These are phyloP conservation scores for Anolis carolinensis DNA, from an alignment of 2,113 vertebrate species.

Conservation along the genomic window DNA sequence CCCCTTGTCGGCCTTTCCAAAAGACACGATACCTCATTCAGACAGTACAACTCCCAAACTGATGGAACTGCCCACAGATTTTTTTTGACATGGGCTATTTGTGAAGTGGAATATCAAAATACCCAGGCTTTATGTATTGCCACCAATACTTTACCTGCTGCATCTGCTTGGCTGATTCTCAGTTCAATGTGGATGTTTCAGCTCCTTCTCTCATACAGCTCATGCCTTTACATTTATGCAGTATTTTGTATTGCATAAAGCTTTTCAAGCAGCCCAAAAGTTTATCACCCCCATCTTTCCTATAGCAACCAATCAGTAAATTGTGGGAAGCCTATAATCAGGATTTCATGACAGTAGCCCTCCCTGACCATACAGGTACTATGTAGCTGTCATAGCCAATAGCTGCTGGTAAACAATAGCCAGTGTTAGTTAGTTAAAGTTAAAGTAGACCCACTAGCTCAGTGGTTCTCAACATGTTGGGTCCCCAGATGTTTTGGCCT, in stretches of 20 bases:
- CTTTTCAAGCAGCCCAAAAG: not conserved
- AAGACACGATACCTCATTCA: slow-evolving; percentile 5
- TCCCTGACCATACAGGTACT: not conserved
- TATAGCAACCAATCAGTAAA: not conserved
- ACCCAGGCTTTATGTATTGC: not conserved
- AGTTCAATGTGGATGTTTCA: not conserved
- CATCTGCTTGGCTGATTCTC: not conserved
- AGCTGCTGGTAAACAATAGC: not conserved
- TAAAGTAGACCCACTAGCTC: too few species aligned
- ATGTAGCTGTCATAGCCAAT: not conserved
- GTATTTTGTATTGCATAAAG: not conserved
- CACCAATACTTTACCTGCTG: not conserved
- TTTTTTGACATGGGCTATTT: not conserved
- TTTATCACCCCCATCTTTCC: not conserved
- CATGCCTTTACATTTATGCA: not conserved
- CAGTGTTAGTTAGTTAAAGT: not conserved
- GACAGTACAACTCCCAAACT: not conserved
- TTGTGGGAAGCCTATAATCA: not conserved
- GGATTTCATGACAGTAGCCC: too few species aligned
- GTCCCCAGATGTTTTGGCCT: too few species aligned
- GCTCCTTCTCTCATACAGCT: not conserved
- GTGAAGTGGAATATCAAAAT: not conserved
- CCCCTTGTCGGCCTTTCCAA: slow-evolving; percentile 16
- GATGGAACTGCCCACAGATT: not conserved
- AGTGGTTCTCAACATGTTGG: too few species aligned